A percentile compares a stretch with the other conserved stretches of the same genome.
phyloP scores from a whole-genome alignment of 2,113 vertebrate species.

The Hypocryptadius cinnamomeus region DNA sequence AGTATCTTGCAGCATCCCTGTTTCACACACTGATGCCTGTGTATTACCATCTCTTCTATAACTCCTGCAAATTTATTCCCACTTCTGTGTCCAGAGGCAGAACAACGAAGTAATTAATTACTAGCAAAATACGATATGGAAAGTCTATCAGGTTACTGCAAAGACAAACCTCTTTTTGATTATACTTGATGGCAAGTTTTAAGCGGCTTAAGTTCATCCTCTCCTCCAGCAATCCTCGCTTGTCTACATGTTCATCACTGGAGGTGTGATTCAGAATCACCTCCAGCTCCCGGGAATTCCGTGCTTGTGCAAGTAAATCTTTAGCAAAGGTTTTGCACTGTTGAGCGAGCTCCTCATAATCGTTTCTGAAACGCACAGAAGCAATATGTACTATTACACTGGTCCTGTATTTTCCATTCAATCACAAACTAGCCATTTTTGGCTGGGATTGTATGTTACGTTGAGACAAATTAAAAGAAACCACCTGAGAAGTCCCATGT shows the following conservation, averaged over 20 bases:
- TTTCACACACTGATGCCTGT: not conserved
- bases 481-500: not conserved
- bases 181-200: conserved; percentile 98
- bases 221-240: conserved; percentile 92
- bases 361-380: conserved; percentile 77
- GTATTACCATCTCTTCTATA: not conserved
- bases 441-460: not conserved
- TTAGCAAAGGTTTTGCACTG: conserved; percentile 99
- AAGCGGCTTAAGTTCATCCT: conserved; percentile 98
- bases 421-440: not conserved
- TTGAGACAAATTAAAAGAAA: not conserved
- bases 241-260: conserved; percentile 88
- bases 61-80: not conserved
- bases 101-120: not conserved
- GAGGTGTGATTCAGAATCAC: conserved; percentile 96
- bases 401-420: not conserved
- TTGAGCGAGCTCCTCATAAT: conserved; percentile 95
- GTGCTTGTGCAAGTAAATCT: conserved; percentile 96
- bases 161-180: conserved; percentile 92
- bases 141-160: not conserved
- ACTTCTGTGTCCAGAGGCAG: not conserved
- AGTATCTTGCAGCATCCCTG: not conserved
- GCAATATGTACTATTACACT: not conserved
- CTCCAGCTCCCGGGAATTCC: conserved; percentile 95
- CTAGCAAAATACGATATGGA: not conserved